Conservation (phyloP, 2,113 vertebrate species). For the Mobula hypostoma region DNA sequence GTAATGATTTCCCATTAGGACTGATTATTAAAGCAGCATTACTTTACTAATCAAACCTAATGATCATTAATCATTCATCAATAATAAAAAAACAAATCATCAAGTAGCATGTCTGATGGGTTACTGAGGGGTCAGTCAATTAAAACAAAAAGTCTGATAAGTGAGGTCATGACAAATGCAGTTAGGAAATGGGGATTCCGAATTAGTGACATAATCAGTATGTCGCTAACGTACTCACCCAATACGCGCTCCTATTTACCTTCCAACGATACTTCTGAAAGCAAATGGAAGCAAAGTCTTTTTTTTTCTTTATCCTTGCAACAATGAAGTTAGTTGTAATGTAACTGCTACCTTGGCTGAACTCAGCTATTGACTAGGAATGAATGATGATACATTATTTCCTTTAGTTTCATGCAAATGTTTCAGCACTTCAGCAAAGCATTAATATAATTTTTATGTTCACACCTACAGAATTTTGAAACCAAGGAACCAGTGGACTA, state of each 20-base stretch:
- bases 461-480: neutral
- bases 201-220: neutral
- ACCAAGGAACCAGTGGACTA: neutral
- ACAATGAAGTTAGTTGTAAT: too few relatives aligned
- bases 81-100: neutral
- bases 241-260: neutral
- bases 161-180: neutral
- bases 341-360: too few relatives aligned
- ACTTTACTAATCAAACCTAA: too few relatives aligned
- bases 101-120: neutral
- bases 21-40: neutral
- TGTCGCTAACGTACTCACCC: neutral
- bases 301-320: too few relatives aligned
- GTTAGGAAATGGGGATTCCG: neutral
- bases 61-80: too few relatives aligned
- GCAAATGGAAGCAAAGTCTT: too few relatives aligned
- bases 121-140: neutral
- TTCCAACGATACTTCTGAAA: too few relatives aligned
- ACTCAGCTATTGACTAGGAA: neutral
- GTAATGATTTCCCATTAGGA: neutral
- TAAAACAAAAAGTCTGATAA: neutral
- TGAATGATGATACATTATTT: neutral
- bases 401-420: neutral
- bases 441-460: neutral
- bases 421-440: neutral